Evolutionary conservation across 2,113 vertebrate genomes (phyloP), one percentile per base, ranked within the genome.

Genomic region (Equus przewalskii): DNA sequence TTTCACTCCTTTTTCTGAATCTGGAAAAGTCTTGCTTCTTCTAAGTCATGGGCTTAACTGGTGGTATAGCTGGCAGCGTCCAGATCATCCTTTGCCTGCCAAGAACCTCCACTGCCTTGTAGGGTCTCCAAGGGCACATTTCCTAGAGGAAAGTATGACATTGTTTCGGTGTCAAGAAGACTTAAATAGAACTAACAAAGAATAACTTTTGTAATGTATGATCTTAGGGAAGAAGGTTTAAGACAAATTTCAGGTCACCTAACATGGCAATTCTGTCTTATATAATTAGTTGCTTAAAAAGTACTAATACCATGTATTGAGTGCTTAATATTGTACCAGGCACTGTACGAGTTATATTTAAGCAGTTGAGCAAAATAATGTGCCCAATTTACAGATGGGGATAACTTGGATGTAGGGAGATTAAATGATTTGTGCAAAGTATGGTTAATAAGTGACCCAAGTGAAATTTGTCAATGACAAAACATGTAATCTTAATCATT

Each of bases 281-380:
- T 81, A 12, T 72, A 90, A 19, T 64, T 89, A 84, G 69, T 75
- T 96, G n/a, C 33, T 81, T 84, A 88, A 79, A 72, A 94, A 85
- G 14, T 82, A 75, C n/a, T 76, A 79, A 44, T 49, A 84, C 15
- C 12, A 64, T n/a, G 95, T 86, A 88, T n/a, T 93, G 49, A 81
- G 65, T 91, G 36, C 26, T 81, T 81, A 81, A 75, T 89, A 44
- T 92, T 54, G 10, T 93, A 22, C 19, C 30, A 30, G 36, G 33
- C 24, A 69, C 24, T 92, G 7, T 69, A 62, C 4, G 89, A 24
- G 22, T 76, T 69, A 30, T 91, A 60, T 72, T 75, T 84, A 94
- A 85, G n/a, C 44, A 91, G 64, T 69, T 93, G 67, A n/a, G 24
- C 36, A 94, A 70, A 93, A 51, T 33, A 54, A 33, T 72, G 13